Base-by-base conservation (phyloP, 2,113 vertebrate species). In the Nanorana parkeri region DNA sequence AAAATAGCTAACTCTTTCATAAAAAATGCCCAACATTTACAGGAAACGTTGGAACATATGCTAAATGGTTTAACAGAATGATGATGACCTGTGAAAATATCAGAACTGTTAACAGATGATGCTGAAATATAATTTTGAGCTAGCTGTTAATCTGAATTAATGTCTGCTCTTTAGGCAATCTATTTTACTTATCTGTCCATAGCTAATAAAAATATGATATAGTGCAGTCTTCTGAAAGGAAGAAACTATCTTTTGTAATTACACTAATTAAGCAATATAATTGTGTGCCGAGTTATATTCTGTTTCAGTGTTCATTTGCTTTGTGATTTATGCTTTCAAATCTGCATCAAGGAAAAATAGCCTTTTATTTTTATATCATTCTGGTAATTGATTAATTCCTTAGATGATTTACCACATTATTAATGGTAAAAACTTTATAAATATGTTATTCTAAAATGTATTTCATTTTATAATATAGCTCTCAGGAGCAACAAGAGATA, bases 321-420 rank as follows among this genome's bases (percentile, higher is more conserved):
- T 81, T 54, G 24, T 72, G 68, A 81, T 72, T 81, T 81, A 81
- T 73, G 68, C 47, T 71, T 81, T 51, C n/a, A 72, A 41, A 81
- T 54, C 47, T 80, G 36, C 47, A 55, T 61, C 28, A 64, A 28
- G 17, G 20, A 72, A 73, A 81, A 72, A 64, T 73, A 32, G 78
- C 47, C 78, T 81, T 72, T 80, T 63, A 80, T 72, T 72, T 52
- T 71, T 72, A 54, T 15, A 72, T 81, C 41, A 63, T 52, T 80
- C 5, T 64, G 68, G 67, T 64, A 81, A 81, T 73, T 81, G 32
- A 63, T 23, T 64, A 60, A 19, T 41, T 80, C 20, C 11, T 26
- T 51, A 32, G 21, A 24, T 23, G 41, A 72, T 73, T 81, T 73
- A 79, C 68, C 67, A 79, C 29, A 20, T 29, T 21, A 58, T 54